These are phyloP conservation scores for Euura lappo DNA, from an alignment of 1,140 invertebrate species.

Conservation along the genomic window DNA sequence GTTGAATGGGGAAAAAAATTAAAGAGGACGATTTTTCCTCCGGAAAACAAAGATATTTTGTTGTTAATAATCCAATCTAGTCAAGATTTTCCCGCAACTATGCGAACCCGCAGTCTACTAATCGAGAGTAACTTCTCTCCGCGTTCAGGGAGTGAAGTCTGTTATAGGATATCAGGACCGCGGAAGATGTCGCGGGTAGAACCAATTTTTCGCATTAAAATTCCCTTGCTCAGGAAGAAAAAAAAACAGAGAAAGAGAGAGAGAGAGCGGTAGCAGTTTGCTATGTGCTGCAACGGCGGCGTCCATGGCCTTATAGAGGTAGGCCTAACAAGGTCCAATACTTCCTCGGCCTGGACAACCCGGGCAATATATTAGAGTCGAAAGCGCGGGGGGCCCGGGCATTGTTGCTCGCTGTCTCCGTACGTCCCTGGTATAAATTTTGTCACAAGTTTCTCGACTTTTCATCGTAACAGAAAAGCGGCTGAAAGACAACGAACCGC, in stretches of 20 bases:
- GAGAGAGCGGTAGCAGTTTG: conserved; percentile 17
- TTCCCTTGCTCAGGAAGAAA: conserved; percentile 38
- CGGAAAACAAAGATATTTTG: not conserved
- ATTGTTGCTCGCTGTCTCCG: conserved; percentile 54
- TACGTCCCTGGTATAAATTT: conserved; percentile 44
- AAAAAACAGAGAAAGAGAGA: not conserved
- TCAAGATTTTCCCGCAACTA: not conserved
- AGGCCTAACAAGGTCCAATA: conserved; percentile 58
- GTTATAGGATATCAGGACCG: not conserved
- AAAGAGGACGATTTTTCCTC: not conserved
- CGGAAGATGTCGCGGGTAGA: conserved; percentile 32
- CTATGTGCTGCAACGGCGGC: conserved; percentile 12
- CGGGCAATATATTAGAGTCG: conserved; percentile 58
- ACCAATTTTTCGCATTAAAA: conserved; percentile 61
- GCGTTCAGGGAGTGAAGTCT: not conserved
- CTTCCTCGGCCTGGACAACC: conserved; percentile 49
- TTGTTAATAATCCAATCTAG: not conserved
- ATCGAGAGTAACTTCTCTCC: conserved; percentile 1
- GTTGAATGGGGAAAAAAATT: no score
- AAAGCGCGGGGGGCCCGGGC: conserved; percentile 56
- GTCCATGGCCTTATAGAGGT: conserved; percentile 55
- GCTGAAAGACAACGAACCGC: not conserved
- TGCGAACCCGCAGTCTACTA: no score
- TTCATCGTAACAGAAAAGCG: not conserved
- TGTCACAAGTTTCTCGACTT: conserved; percentile 29